Evolutionary conservation across 1,140 invertebrate species (phyloP).

Genomic region (Neoseiulus cucumeris): DNA sequence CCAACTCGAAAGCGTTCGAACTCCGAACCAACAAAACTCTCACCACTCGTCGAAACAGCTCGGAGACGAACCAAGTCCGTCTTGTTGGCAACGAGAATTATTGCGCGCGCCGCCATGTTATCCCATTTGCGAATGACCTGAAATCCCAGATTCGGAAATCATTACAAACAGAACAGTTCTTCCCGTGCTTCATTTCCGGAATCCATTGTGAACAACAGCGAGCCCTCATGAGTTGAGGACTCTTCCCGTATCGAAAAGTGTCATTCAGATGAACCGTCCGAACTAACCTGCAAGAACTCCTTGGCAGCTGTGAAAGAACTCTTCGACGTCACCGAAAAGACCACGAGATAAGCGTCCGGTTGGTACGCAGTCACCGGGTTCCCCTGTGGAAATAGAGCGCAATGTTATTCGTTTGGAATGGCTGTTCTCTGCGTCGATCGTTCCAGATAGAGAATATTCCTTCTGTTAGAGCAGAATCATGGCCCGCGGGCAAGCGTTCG

Average conservation of each 20-base stretch:
- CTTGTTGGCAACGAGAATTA: constrained; percentile 83
- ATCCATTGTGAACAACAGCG: too few species aligned
- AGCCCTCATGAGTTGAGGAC: too few species aligned
- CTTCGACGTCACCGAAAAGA: constrained; percentile 48
- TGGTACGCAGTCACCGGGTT: constrained; percentile 37
- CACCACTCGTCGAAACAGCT: constrained; percentile 70
- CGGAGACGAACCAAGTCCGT: constrained; percentile 75
- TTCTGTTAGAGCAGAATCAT: too few species aligned
- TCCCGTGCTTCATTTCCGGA: too few species aligned
- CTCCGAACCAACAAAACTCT: constrained; percentile 17
- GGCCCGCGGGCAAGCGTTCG: too few species aligned
- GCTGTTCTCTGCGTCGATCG: neutral
- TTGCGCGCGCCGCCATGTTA: constrained; percentile 45
- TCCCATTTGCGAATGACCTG: constrained; percentile 46
- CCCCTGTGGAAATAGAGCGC: constrained; percentile 43
- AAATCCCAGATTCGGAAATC: too few species aligned
- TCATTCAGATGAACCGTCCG: neutral
- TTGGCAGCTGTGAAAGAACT: constrained; percentile 23
- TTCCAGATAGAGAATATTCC: too few species aligned
- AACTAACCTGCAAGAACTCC: constrained; percentile 38
- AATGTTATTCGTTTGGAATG: constrained; percentile 9
- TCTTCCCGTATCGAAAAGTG: too few species aligned
- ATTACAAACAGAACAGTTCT: too few species aligned
- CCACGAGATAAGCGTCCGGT: constrained; percentile 63
- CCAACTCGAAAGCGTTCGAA: neutral